Conservation (phyloP, 2,888 invertebrate genomes). For the Chrysotoxum bicinctum region DNA sequence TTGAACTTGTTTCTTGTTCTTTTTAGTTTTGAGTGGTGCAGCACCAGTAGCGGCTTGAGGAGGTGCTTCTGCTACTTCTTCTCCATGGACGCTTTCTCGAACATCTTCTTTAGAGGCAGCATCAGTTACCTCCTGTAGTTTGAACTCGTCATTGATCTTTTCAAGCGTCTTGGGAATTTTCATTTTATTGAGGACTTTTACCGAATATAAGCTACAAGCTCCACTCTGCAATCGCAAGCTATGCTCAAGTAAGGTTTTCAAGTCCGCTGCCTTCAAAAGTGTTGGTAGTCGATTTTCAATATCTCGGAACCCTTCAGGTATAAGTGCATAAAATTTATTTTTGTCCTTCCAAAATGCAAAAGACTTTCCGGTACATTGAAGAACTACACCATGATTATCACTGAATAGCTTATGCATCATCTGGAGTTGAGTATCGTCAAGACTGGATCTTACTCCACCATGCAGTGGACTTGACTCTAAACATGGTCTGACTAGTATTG, state of each 20-base stretch:
- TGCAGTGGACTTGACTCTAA: not conserved
- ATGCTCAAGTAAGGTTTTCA: not conserved
- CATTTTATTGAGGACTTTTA: constrained; percentile 45
- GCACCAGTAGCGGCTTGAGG: not conserved
- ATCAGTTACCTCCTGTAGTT: not conserved
- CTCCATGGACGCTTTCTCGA: not conserved
- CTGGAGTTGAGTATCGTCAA: constrained; percentile 31
- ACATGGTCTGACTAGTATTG: constrained; percentile 54
- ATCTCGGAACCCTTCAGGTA: constrained; percentile 40
- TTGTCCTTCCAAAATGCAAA: constrained; percentile 72
- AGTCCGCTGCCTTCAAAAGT: constrained; percentile 14
- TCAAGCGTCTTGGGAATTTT: constrained; percentile 13
- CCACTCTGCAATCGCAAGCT: constrained; percentile 1
- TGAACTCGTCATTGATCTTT: constrained; percentile 28
- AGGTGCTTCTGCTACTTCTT: not conserved
- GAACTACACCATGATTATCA: constrained; percentile 56
- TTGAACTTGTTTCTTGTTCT: constrained; percentile 19
- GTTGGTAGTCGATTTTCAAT: not conserved
- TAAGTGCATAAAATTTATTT: constrained; percentile 3
- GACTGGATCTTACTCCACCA: not conserved
- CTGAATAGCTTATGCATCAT: constrained; percentile 42
- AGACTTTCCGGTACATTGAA: constrained; percentile 53
- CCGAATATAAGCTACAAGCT: constrained; percentile 23
- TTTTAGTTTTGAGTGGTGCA: not conserved
- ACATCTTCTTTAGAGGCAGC: not conserved